A percentile compares a stretch with the other conserved stretches of the same genome.
Evolutionary conservation across 2,888 invertebrate genomes (phyloP).

Genomic region (Pachliopta kotzebuea): DNA sequence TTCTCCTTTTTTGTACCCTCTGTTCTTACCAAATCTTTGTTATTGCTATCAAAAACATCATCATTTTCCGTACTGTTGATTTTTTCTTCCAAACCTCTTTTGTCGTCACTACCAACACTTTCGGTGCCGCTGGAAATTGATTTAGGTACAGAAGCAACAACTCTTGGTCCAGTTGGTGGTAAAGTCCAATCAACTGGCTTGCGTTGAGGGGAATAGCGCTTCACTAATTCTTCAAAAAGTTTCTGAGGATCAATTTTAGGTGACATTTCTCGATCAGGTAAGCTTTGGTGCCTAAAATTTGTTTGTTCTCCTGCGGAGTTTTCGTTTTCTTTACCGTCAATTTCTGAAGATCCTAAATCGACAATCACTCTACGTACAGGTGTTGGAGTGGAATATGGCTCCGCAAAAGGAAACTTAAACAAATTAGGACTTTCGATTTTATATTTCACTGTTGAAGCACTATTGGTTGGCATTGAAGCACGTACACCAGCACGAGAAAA

Average conservation of each 20-base stretch:
- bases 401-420: constrained; percentile 75
- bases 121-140: constrained; percentile 59
- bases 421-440: constrained; percentile 73
- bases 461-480: constrained; percentile 64
- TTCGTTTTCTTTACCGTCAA: constrained; percentile 61
- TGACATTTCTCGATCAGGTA: constrained; percentile 51
- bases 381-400: constrained; percentile 71
- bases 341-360: constrained; percentile 54
- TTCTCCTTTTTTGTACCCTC: constrained; percentile 34
- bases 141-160: constrained; percentile 70
- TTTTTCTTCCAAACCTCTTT: constrained; percentile 37
- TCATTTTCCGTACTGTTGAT: constrained; percentile 52
- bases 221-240: constrained; percentile 68
- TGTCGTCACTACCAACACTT: constrained; percentile 44
- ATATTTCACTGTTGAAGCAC: constrained; percentile 55
- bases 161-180: constrained; percentile 68
- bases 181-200: constrained; percentile 71
- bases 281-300: constrained; percentile 52
- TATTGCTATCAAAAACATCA: constrained; percentile 60
- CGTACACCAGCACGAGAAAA: constrained; percentile 62
- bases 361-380: constrained; percentile 61
- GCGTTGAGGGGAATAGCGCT: constrained; percentile 72
- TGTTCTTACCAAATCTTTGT: constrained; percentile 37
- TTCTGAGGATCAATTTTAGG: constrained; percentile 67
- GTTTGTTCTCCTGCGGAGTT: constrained; percentile 49